Percentiles rank a stretch among this genome's conserved stretches.
Evolutionary conservation across 2,888 invertebrate genomes (phyloP).

Genomic region (Nomada lathburiana): DNA sequence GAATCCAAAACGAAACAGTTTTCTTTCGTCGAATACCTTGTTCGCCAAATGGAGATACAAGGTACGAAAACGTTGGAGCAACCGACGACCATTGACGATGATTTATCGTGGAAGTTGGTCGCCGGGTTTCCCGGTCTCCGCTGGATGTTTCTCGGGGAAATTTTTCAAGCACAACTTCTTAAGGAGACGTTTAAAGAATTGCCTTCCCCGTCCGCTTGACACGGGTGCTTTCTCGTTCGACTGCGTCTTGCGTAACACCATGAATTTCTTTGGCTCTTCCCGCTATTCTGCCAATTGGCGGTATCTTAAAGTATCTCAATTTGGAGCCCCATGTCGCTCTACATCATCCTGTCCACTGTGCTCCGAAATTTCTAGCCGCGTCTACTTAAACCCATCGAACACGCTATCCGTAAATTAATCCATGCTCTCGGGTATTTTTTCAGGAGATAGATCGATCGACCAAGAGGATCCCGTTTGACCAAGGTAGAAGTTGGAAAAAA

Average conservation of each 20-base stretch:
- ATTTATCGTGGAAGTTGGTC: slow-evolving; percentile 29
- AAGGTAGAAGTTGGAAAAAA: slow-evolving; percentile 44
- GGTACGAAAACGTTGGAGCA: not conserved
- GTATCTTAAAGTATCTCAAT: slow-evolving; percentile 10
- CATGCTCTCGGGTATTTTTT: slow-evolving; percentile 14
- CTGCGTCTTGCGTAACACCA: not conserved
- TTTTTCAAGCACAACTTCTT: slow-evolving; percentile 31
- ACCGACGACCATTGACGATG: slow-evolving; percentile 32
- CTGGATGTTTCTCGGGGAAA: not conserved
- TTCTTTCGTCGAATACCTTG: slow-evolving; percentile 8
- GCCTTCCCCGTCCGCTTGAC: slow-evolving; percentile 2
- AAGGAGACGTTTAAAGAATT: slow-evolving; percentile 32
- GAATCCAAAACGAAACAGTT: slow-evolving; percentile 5
- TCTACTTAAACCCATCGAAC: not conserved
- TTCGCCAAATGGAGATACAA: slow-evolving; percentile 5
- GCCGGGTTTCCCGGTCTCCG: not conserved
- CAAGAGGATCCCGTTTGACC: slow-evolving; percentile 34
- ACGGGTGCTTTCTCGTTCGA: slow-evolving; percentile 9
- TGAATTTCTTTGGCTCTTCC: not conserved
- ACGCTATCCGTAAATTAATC: slow-evolving; percentile 44
- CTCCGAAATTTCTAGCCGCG: not conserved
- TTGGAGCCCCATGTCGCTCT: not conserved
- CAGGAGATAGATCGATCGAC: slow-evolving; percentile 59
- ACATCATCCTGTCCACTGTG: not conserved
- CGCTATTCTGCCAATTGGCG: not conserved